Evolutionary conservation across 2,888 invertebrate genomes (phyloP), one percentile per base, ranked within the genome.

Genomic region (Phengaris alcon): DNA sequence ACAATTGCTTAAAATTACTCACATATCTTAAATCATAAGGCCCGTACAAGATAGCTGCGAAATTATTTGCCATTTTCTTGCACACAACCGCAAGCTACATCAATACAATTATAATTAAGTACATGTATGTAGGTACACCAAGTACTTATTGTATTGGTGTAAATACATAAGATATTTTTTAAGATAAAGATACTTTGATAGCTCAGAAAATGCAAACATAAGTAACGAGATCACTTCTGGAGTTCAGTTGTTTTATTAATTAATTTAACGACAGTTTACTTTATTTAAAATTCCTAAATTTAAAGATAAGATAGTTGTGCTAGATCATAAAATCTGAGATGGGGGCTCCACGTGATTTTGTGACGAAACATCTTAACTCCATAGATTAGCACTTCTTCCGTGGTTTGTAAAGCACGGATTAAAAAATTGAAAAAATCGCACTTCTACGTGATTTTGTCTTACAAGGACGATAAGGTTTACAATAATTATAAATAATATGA

Each of bases 1-100:
- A 35, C 35, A 3, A 35, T 35, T 35, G 35, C 3, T 35, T 35
- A 35, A 59, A 74, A 73, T 44, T 73, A 77, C 95, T 95, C 84
- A 96, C 97, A 91, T 97, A 86, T 83, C 95, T 94, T 78, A 97
- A 84, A 84, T 97, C 96, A 79, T 95, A 94, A 77, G 96, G 94
- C 69, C 96, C 96, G 83, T 96, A 93, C 2, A 97, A 89, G 48
- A 97, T 95, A 7, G 96, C 97, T 1, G 96, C 95, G 76, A 95
- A 89, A 87, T 97, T 97, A 78, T 90, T 84, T 64, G 78, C 75
- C 88, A 88, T 88, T 76, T 74, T 74, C 68, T 68, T 54, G 8
- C 46, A 69, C 9, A 75, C 15, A 15, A 68, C 52, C n/a, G 69
- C 4, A 55, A 52, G 12, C 15, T 22, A 54, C 15, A n/a, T 15